Percentiles rank a stretch among this genome's conserved stretches.
Evolutionary conservation across 2,113 vertebrate genomes (phyloP).

Genomic region (Pteropus alecto): DNA sequence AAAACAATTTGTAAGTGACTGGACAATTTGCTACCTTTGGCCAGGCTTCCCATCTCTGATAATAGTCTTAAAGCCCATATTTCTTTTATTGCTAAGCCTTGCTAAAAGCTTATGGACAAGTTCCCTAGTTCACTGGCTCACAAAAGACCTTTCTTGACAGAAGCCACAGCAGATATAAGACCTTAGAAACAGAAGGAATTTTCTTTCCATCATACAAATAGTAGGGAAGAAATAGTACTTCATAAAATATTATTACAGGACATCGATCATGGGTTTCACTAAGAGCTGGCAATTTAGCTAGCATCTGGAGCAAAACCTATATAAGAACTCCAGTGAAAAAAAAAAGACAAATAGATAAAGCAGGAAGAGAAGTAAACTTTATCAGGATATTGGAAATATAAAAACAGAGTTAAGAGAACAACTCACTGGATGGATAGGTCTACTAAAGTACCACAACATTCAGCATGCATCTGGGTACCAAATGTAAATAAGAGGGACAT

Average conservation of each 20-base stretch:
- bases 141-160: neutral
- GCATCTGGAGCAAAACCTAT: neutral
- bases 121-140: neutral
- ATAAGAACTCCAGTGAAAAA: neutral
- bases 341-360: neutral
- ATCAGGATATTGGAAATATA: neutral
- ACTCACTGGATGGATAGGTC: neutral
- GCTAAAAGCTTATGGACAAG: neutral
- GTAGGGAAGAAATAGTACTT: neutral
- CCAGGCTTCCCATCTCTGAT: neutral
- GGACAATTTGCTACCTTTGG: neutral
- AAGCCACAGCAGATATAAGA: neutral
- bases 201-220: neutral
- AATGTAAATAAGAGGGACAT: neutral
- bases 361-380: neutral
- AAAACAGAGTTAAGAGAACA: neutral
- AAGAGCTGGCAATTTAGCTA: neutral
- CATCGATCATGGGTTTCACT: neutral
- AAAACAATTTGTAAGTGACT: neutral
- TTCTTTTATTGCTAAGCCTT: neutral
- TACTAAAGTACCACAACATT: neutral
- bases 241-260: neutral
- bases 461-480: no score
- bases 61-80: neutral
- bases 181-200: neutral